These are phyloP conservation scores for Drosophila cracens DNA, from an alignment of 2,888 invertebrate species.

Conservation along the genomic window DNA sequence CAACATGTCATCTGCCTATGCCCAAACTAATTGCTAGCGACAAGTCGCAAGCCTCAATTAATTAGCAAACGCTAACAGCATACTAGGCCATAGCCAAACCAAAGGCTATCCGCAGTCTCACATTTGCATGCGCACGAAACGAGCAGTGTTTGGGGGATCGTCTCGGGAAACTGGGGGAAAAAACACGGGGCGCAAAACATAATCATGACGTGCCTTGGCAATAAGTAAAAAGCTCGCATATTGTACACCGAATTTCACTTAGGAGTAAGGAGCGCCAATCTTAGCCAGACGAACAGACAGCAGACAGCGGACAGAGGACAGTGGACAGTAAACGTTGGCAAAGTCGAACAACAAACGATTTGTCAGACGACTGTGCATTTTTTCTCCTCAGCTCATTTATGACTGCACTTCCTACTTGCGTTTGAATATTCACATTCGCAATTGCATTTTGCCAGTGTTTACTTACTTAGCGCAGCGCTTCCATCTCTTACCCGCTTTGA, in stretches of 20 bases:
- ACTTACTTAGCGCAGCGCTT: constrained; percentile 58
- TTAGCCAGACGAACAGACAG: constrained; percentile 20
- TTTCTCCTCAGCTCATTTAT: constrained; percentile 66
- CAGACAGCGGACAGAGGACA: constrained; percentile 13
- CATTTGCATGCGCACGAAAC: constrained; percentile 62
- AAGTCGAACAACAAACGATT: constrained; percentile 71
- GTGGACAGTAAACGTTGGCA: constrained; percentile 47
- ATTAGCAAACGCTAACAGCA: constrained; percentile 68
- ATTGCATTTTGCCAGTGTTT: constrained; percentile 74
- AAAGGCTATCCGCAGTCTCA: not conserved
- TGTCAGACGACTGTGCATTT: constrained; percentile 60
- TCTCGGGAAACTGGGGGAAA: not conserved
- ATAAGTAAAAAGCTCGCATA: constrained; percentile 54
- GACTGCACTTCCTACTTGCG: constrained; percentile 73
- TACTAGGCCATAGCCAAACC: constrained; percentile 26
- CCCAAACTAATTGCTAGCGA: constrained; percentile 70
- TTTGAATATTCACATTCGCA: constrained; percentile 71
- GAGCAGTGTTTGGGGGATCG: constrained; percentile 1
- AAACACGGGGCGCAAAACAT: constrained; percentile 2
- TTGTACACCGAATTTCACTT: constrained; percentile 70
- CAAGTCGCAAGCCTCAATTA: constrained; percentile 70
- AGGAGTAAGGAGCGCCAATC: constrained; percentile 52
- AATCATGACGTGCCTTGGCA: constrained; percentile 29
- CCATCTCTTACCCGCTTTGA: not conserved
- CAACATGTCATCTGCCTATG: constrained; percentile 74